These are phyloP conservation scores for Criorhina ranunculi DNA, from an alignment of 2,888 invertebrate genomes.

Conservation along the genomic window DNA sequence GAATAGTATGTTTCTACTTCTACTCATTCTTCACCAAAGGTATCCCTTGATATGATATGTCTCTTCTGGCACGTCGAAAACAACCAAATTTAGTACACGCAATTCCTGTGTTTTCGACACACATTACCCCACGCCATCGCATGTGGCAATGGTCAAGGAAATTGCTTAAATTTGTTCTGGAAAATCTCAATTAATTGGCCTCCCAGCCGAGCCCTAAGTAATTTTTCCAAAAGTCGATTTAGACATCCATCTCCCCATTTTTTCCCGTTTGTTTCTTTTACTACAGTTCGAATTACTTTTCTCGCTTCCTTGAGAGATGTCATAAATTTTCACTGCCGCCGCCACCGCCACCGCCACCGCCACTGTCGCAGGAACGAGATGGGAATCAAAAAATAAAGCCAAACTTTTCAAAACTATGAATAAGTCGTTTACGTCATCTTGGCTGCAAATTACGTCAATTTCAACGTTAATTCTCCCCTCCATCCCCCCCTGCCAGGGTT, in stretches of 20 bases:
- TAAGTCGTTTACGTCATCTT: constrained; percentile 71
- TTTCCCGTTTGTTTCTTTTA: constrained; percentile 30
- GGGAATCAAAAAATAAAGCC: background rate
- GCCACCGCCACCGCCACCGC: background rate
- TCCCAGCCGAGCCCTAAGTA: background rate
- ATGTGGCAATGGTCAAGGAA: background rate
- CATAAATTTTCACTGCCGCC: constrained; percentile 31
- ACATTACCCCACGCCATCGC: too few species aligned
- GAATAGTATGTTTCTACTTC: too few species aligned
- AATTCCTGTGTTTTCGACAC: too few species aligned
- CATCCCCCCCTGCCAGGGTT: background rate
- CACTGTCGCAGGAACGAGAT: background rate
- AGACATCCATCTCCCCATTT: constrained; percentile 23
- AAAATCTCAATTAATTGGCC: constrained; percentile 17
- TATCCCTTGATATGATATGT: too few species aligned
- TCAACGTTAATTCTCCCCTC: constrained; percentile 15
- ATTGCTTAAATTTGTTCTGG: background rate
- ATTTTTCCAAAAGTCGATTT: constrained; percentile 9
- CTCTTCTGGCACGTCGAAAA: too few species aligned
- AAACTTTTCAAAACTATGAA: constrained; percentile 65
- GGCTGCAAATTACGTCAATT: constrained; percentile 70
- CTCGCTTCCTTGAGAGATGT: constrained; percentile 24
- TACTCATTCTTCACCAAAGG: too few species aligned
- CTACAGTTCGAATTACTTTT: constrained; percentile 32
- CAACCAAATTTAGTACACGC: too few species aligned